Base-by-base conservation (phyloP, 2,888 invertebrate species). In the Andrena fulva region DNA sequence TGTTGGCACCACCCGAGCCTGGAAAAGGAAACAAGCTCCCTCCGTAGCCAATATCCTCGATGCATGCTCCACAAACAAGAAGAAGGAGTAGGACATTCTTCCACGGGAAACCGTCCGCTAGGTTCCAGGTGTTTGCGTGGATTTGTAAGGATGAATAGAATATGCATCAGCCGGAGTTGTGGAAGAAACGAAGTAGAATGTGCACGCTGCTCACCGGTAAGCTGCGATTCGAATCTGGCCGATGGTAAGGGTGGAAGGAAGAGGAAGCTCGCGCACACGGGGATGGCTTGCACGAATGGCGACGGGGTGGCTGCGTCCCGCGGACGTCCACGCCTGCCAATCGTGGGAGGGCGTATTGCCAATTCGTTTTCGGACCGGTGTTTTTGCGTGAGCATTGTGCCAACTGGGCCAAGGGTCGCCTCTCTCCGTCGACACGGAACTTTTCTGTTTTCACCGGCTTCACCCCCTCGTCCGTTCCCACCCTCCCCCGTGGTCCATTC, bases 401-500 rank as follows among this genome's bases (percentile, higher is more conserved):
- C 87, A 87, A 87, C 67, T 89, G 77, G 85, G 84, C 84, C 87
- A 85, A 88, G 82, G 79, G 77, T 84, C 67, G 68, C 1, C 48
- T 31, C 68, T 82, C 72, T 64, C 1, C 50, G 27, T 72, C 42
- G 59, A 60, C 60, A 24, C 24, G 56, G 75, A 79, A 16, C 24
- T 76, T 83, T 64, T 77, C 48, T 64, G 31, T 80, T 74, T 70
- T 54, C 60, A 16, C 60, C n/a, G 52, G 20, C 59, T 75, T 35
- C 67, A 54, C 16, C 5, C 56, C 16, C 54, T 20, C 60, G 52
- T 12, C 42, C 24, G 16, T 52, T 7, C 7, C 5, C 2, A 16
- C n/a, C 6, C 35, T 12, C 6, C 16, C 10, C 54, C 4, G 27
- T n/a, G 33, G 3, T 20, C 29, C 10, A 2, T 42, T 10, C 54